Conservation (phyloP, 2,113 vertebrate species). For the Pavo muticus region DNA sequence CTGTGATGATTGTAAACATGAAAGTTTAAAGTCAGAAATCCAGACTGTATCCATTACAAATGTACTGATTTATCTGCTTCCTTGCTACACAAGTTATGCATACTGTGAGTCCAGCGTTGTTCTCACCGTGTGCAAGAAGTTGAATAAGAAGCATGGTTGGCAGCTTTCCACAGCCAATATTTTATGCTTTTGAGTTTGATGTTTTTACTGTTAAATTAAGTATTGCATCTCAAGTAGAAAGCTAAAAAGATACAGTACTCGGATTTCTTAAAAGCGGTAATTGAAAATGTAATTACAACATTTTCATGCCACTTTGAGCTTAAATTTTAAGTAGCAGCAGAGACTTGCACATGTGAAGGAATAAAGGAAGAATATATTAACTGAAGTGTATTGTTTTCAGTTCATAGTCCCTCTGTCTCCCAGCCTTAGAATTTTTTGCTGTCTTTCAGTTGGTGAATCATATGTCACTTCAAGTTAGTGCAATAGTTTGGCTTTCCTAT, state of each 20-base stretch:
- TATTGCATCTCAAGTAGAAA: conserved; percentile 25
- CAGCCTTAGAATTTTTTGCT: background rate
- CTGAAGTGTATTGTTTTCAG: conserved; percentile 22
- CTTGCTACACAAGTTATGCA: background rate
- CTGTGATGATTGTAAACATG: background rate
- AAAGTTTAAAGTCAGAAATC: background rate
- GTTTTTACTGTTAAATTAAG: conserved; percentile 27
- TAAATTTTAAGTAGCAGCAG: conserved; percentile 65
- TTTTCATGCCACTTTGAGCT: conserved; percentile 65
- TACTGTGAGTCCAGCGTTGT: background rate
- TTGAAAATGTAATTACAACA: conserved; percentile 54
- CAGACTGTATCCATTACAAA: background rate
- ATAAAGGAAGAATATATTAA: conserved; percentile 25
- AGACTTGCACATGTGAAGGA: conserved; percentile 43
- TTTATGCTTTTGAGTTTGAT: conserved; percentile 15
- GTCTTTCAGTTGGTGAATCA: background rate
- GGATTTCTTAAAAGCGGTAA: conserved; percentile 56
- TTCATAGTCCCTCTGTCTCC: conserved; percentile 40
- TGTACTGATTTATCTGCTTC: background rate
- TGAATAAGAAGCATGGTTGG: background rate
- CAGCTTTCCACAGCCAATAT: background rate
- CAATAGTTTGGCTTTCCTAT: conserved; percentile 2
- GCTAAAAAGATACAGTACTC: conserved; percentile 1
- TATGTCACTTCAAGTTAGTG: conserved; percentile 8
- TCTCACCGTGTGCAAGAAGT: background rate